phyloP scores from a whole-genome alignment of 1,140 invertebrate genomes.

The Eupeodes corollae region DNA sequence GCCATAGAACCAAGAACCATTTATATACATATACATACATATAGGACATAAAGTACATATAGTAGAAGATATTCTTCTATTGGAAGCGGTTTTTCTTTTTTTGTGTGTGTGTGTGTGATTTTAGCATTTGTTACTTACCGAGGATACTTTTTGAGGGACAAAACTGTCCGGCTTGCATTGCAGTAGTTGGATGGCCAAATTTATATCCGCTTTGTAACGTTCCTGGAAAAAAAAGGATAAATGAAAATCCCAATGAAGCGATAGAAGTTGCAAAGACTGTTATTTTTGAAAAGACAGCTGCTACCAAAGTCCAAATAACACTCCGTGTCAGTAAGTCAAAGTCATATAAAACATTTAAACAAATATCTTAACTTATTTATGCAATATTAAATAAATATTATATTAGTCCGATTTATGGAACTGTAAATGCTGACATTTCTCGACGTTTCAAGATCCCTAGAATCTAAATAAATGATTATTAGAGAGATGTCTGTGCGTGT shows the following conservation, averaged over 20 bases:
- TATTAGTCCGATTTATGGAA: no score
- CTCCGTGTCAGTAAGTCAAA: no score
- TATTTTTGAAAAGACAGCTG: no score
- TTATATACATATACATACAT: background rate
- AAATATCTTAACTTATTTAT: no score
- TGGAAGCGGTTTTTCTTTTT: background rate
- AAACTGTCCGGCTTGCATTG: conserved; percentile 94
- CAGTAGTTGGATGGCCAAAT: conserved; percentile 82
- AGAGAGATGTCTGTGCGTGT: no score
- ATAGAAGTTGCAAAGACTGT: background rate
- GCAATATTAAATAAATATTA: no score
- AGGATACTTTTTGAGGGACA: conserved; percentile 81
- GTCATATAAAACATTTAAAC: no score
- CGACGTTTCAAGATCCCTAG: no score
- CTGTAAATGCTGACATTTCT: no score
- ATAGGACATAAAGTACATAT: conserved; percentile 1
- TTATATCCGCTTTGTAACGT: conserved; percentile 87
- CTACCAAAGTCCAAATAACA: no score
- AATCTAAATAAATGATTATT: no score
- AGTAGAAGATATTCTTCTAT: no score
- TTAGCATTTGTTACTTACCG: conserved; percentile 53
- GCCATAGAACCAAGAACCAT: conserved; percentile 1
- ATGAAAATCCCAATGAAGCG: background rate
- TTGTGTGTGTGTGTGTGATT: background rate
- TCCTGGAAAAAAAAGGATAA: conserved; percentile 54